Evolutionary conservation across 2,888 invertebrate genomes (phyloP), one percentile per base, ranked within the genome.

Genomic region (Notocelia uddmanniana): DNA sequence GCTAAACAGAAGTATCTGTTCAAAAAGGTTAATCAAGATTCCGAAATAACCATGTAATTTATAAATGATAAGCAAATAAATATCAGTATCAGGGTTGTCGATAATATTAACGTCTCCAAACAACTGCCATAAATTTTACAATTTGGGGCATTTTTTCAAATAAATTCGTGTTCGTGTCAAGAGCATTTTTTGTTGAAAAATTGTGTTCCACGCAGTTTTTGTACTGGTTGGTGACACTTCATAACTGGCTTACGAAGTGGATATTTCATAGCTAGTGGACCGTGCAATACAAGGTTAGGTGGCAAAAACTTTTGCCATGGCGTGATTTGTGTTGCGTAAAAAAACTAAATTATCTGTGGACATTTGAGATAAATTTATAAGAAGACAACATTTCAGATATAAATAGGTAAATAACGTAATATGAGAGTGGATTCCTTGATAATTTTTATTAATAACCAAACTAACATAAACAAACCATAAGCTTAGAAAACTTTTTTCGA

Each of bases 251-350:
- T 79, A 76, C 78, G 76, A 77, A 81, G 79, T 79, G 78, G 84
- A 83, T 83, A 85, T 89, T 87, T 88, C 84, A 80, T 76, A 85
- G 80, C 83, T 84, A 89, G 73, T 89, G 87, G 87, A 88, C 83
- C 90, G 84, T 86, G 81, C 79, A 79, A 81, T 85, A 88, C 89
- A 89, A 90, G 90, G 90, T 85, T 88, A 81, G 74, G 79, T 73
- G 82, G 83, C 87, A 85, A 85, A 85, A 85, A 78, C 71, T 79
- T 54, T 76, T 80, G 73, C 74, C 60, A 74, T 72, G 67, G 58
- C 62, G 69, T 23, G 69, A 63, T 63, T 72, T 67, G 8, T 37
- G 11, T 69, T 73, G 73, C 73, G 69, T 73, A 69, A 68, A 73
- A 73, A 69, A 52, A 58, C 63, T 58, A 59, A 45, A 59, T 66